Percentiles rank a stretch among this genome's conserved stretches.
phyloP scores from a whole-genome alignment of 2,113 vertebrate species.

The Peromyscus californicus region DNA sequence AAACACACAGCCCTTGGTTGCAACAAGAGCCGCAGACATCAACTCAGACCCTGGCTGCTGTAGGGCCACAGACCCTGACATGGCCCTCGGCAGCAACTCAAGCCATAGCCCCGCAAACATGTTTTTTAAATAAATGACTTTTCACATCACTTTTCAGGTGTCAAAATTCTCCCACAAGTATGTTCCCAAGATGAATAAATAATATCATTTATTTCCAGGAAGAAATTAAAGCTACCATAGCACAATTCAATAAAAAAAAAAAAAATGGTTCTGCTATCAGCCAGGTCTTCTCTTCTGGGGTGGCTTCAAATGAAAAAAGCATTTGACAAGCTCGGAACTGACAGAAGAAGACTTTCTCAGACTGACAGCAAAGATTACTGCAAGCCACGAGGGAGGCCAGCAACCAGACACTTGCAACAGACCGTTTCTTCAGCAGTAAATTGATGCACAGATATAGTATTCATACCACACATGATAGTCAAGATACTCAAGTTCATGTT shows the following conservation, averaged over 20 bases:
- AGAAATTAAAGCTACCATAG: conserved; percentile 12
- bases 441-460: background rate
- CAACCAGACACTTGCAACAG: background rate
- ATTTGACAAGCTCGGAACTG: background rate
- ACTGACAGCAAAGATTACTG: background rate
- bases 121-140: conserved; percentile 10
- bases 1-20: background rate
- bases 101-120: background rate
- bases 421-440: background rate
- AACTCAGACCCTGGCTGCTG: background rate
- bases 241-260: background rate
- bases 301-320: background rate
- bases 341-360: background rate
- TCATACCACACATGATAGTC: background rate
- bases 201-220: conserved; percentile 20
- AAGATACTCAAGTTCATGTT: background rate
- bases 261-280: background rate
- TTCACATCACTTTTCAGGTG: conserved; percentile 41
- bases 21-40: background rate
- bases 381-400: background rate
- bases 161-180: background rate
- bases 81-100: background rate
- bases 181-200: conserved; percentile 12
- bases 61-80: background rate
- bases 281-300: background rate